Base-by-base conservation (phyloP, 2,113 vertebrate species). In the Chlorodrepanis virens region DNA sequence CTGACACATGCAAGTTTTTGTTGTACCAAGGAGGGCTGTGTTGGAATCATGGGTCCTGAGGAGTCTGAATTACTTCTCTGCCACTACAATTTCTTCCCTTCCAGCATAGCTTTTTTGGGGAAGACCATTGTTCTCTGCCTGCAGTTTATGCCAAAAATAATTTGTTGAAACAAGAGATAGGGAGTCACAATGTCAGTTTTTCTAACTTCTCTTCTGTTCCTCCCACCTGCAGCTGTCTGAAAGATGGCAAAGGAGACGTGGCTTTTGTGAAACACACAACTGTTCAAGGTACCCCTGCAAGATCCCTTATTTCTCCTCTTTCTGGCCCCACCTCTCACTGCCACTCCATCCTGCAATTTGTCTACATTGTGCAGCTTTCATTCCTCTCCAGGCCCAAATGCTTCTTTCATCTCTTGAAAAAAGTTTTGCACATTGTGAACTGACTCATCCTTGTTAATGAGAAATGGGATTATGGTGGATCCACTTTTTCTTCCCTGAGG, bases 261-360 rank as follows among this genome's bases (percentile, higher is more conserved):
- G 98, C 98, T 82, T 99, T 99, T 89, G 93, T 99, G 86, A 99
- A 99, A 61, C 98, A 99, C 33, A 85, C 96, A 78, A 98, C 98
- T 17, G 97, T 99, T 77, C 97, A 98, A 85, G 98, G 99, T 99
- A 95, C 95, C 75, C 67, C 24, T 64, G 53, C 1, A 13, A 60
- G 33, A 77, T 40, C 39, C 18, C 80, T 68, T 20, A 4, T 70
- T 87, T 87, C 59, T 80, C 67, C 68, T 57, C 45, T 72, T 88
- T 63, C 60, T 31, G 44, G 21, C 57, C 45, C 37, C 40, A 42
- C 7, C 27, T 74, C 59, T 78, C 0, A 0, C 56, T 86, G 35
- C 33, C 28, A 22, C 6, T 33, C 83, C 33, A 33, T 27, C 47
- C 31, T 64, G 13, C 37, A 74, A 13, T 74, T 61, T 54, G 14